Evolutionary conservation across 2,888 invertebrate genomes (phyloP).

Genomic region (Campoplex capitator): DNA sequence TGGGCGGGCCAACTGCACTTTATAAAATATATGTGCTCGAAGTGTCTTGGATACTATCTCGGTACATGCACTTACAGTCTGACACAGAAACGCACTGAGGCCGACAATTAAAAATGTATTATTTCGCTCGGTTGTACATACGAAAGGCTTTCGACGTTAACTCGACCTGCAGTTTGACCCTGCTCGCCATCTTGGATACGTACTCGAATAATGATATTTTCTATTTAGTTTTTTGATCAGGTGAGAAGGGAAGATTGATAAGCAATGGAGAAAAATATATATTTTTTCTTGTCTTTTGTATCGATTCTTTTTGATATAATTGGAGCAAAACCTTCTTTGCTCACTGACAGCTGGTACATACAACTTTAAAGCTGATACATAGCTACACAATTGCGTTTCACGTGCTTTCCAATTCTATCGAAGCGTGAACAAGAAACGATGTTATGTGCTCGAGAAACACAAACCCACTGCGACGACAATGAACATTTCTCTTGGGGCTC

Average conservation of each 20-base stretch:
- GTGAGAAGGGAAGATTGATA: not conserved
- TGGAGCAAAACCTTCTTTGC: conserved; percentile 21
- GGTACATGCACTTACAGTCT: conserved; percentile 57
- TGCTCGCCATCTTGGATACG: not conserved
- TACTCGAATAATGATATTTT: not conserved
- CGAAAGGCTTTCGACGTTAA: conserved; percentile 21
- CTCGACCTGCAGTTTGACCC: conserved; percentile 1
- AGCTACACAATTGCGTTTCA: conserved; percentile 1
- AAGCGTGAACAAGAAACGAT: conserved; percentile 57
- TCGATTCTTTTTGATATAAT: not conserved
- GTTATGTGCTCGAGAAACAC: conserved; percentile 23
- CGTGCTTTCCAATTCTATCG: conserved; percentile 56
- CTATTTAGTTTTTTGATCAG: not conserved
- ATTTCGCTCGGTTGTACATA: conserved; percentile 57
- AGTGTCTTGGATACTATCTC: conserved; percentile 44
- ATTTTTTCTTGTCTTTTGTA: not conserved
- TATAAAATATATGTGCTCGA: conserved; percentile 21
- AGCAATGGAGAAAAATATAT: not conserved
- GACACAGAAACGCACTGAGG: conserved; percentile 73
- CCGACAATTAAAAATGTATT: conserved; percentile 71
- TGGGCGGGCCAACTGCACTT: conserved; percentile 73
- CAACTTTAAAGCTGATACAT: not conserved
- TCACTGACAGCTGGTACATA: not conserved
- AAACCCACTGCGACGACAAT: conserved; percentile 46
- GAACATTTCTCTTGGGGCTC: conserved; percentile 38